Conservation (phyloP, 35 echinoderm and acorn worm species). For the Ophioderma brevispina region DNA sequence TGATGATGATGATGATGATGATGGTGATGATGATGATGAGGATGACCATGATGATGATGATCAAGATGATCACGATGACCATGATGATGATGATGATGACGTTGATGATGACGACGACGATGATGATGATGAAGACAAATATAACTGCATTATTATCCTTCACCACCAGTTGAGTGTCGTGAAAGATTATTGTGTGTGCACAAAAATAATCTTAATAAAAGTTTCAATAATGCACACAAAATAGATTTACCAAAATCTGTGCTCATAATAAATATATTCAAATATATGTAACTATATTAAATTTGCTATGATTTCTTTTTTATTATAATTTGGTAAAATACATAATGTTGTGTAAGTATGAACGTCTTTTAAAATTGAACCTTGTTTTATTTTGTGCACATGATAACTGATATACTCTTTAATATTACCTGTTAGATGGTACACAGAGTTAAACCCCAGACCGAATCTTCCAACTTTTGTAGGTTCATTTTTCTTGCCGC, state of each 20-base stretch:
- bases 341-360: too few relatives aligned
- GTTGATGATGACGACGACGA: not conserved
- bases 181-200: too few relatives aligned
- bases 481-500: slow-evolving; percentile 60
- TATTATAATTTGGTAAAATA: not conserved
- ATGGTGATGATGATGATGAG: too few relatives aligned
- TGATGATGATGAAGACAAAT: not conserved
- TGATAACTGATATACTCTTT: not conserved
- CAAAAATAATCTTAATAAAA: too few relatives aligned
- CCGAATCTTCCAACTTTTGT: slow-evolving; percentile 79
- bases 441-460: slow-evolving; percentile 76
- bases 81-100: not conserved
- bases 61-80: not conserved
- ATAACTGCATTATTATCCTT: not conserved
- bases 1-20: too few relatives aligned
- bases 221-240: too few relatives aligned
- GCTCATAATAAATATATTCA: too few relatives aligned
- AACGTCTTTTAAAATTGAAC: not conserved
- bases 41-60: too few relatives aligned
- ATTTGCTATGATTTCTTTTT: too few relatives aligned
- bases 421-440: slow-evolving; percentile 81
- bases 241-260: too few relatives aligned
- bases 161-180: too few relatives aligned
- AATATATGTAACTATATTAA: too few relatives aligned
- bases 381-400: not conserved